Percentiles rank a stretch among this genome's conserved stretches.
Evolutionary conservation across 2,888 invertebrate species (phyloP).

Genomic region (Ophion ventricosus): DNA sequence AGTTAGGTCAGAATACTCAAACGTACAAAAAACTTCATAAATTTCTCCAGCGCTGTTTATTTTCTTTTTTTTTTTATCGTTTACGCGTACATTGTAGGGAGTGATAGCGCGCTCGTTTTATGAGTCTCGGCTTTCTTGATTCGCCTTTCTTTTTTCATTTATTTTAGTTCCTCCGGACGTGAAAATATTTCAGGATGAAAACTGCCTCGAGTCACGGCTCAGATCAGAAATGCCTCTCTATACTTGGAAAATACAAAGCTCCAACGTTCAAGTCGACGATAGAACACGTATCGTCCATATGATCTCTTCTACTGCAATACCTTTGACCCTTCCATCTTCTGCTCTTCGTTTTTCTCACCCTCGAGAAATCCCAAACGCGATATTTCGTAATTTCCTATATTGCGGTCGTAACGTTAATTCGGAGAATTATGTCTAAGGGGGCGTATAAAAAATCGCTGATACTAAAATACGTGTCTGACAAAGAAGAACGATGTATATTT

Average conservation of each 20-base stretch:
- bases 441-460: too few species aligned
- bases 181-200: conserved; percentile 19
- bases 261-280: conserved; percentile 32
- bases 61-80: background rate
- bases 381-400: conserved; percentile 10
- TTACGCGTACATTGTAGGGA: background rate
- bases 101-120: background rate
- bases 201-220: conserved; percentile 9
- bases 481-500: too few species aligned
- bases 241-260: conserved; percentile 12
- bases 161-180: background rate
- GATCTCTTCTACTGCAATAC: conserved; percentile 24
- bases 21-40: background rate
- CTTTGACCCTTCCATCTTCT: conserved; percentile 20
- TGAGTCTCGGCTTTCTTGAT: background rate
- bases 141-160: background rate
- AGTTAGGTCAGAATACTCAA: too few species aligned
- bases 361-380: background rate
- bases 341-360: conserved; percentile 14
- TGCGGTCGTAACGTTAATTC: background rate
- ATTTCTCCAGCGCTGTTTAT: background rate
- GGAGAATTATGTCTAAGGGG: too few species aligned
- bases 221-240: conserved; percentile 4
- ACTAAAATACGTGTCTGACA: too few species aligned
- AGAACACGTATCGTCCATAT: conserved; percentile 43